Evolutionary conservation across 2,888 invertebrate species (phyloP).

Genomic region (Ctenicera cuprea): DNA sequence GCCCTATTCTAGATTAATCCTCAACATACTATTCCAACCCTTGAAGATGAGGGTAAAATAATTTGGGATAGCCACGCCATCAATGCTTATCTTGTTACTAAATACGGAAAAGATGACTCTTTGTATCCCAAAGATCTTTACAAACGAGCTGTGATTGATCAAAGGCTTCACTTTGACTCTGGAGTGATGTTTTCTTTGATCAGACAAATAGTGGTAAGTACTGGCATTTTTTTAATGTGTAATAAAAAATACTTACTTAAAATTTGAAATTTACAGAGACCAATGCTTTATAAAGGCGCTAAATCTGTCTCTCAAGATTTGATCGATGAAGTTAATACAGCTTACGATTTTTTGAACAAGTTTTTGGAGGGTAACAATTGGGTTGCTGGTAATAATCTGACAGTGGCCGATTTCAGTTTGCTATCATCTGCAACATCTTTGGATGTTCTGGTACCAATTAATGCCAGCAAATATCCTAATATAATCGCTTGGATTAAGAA

Average conservation of each 20-base stretch:
- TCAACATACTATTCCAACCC: constrained; percentile 78
- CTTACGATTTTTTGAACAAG: constrained; percentile 71
- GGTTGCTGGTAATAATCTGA: constrained; percentile 71
- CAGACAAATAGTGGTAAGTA: constrained; percentile 73
- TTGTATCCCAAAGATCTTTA: constrained; percentile 74
- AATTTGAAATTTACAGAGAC: constrained; percentile 66
- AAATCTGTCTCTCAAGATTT: constrained; percentile 27
- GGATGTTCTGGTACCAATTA: constrained; percentile 64
- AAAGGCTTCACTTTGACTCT: constrained; percentile 74
- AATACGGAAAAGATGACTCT: constrained; percentile 74
- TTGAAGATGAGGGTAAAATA: constrained; percentile 74
- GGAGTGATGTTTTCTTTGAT: constrained; percentile 73
- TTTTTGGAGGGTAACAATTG: constrained; percentile 72
- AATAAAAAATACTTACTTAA: not conserved
- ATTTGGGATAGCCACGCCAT: constrained; percentile 81
- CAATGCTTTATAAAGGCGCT: constrained; percentile 59
- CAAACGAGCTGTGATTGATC: constrained; percentile 73
- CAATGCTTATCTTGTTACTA: constrained; percentile 76
- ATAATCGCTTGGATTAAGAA: constrained; percentile 64
- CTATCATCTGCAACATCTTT: constrained; percentile 67
- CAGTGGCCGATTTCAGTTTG: constrained; percentile 71
- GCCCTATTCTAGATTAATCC: constrained; percentile 75
- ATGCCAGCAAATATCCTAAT: constrained; percentile 64
- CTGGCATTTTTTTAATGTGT: too few relatives aligned
- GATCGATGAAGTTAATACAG: constrained; percentile 63